These are phyloP conservation scores for Podarcis raffonei DNA, from an alignment of 2,113 vertebrate genomes.

Conservation along the genomic window DNA sequence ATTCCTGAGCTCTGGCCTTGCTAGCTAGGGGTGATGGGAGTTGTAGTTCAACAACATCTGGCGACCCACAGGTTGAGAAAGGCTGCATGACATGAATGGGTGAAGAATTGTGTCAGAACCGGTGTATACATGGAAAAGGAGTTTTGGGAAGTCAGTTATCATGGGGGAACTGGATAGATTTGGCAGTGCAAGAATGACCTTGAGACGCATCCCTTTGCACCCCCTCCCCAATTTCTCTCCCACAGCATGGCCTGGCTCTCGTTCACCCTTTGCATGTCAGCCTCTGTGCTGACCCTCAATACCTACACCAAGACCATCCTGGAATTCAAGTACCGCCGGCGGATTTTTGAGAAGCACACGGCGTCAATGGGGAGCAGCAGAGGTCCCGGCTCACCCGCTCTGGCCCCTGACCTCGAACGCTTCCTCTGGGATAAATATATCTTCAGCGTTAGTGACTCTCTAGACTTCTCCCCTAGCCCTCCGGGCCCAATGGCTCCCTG, in stretches of 20 bases:
- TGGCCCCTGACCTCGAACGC: constrained; percentile 68
- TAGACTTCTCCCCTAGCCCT: constrained; percentile 73
- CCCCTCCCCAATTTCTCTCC: background rate
- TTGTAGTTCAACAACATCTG: too few species aligned
- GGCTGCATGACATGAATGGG: too few species aligned
- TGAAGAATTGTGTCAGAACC: background rate
- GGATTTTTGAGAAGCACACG: constrained; percentile 75
- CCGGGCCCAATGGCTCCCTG: constrained; percentile 46
- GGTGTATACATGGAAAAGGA: background rate
- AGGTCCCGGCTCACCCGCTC: constrained; percentile 59
- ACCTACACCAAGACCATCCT: constrained; percentile 88
- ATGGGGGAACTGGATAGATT: background rate
- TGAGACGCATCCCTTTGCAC: background rate
- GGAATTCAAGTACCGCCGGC: constrained; percentile 76
- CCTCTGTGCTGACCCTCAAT: constrained; percentile 84
- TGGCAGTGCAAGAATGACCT: background rate
- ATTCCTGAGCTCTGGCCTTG: too few species aligned
- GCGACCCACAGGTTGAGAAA: too few species aligned
- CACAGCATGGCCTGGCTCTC: constrained; percentile 84
- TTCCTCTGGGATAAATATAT: constrained; percentile 67
- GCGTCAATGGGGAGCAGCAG: constrained; percentile 63
- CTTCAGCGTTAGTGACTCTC: constrained; percentile 77
- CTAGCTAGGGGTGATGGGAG: too few species aligned
- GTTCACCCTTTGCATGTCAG: constrained; percentile 86
- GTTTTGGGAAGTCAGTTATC: background rate